Conservation (phyloP, 1,140 invertebrate genomes). For the Semibalanus balanoides region DNA sequence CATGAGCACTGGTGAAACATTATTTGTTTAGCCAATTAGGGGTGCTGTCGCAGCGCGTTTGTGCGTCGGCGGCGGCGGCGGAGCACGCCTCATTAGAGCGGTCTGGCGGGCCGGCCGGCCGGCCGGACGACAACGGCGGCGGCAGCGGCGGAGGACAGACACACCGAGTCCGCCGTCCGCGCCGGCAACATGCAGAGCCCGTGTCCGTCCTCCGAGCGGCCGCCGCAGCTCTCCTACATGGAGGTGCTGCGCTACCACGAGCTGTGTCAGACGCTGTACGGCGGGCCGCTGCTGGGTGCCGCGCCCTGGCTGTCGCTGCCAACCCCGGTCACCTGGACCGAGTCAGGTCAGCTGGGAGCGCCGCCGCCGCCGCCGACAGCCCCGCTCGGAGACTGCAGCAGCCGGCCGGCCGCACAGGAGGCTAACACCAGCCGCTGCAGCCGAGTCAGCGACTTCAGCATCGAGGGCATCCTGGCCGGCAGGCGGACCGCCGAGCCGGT, state of each 20-base stretch:
- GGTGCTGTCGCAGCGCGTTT: too few relatives aligned
- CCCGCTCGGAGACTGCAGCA: background rate
- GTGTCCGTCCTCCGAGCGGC: background rate
- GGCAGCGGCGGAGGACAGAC: too few relatives aligned
- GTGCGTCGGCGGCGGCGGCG: background rate
- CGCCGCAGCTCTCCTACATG: background rate
- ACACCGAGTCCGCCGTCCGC: background rate
- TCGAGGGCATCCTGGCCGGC: background rate
- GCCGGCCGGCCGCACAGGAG: background rate
- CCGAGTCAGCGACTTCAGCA: background rate
- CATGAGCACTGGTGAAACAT: background rate
- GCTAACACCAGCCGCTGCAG: background rate
- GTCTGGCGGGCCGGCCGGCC: background rate
- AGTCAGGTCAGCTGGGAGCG: background rate
- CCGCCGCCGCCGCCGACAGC: background rate
- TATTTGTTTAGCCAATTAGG: conserved; percentile 2
- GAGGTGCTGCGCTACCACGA: background rate
- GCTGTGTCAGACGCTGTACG: background rate
- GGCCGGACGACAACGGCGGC: too few relatives aligned
- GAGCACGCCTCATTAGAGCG: background rate
- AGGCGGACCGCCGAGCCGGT: too few relatives aligned
- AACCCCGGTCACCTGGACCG: background rate
- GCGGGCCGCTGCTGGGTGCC: too few relatives aligned
- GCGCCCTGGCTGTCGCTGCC: background rate
- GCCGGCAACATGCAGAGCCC: background rate